A percentile compares a stretch with the other conserved stretches of the same genome.
phyloP scores from a whole-genome alignment of 2,113 vertebrate species.

The Cricetomys ansorgei region DNA sequence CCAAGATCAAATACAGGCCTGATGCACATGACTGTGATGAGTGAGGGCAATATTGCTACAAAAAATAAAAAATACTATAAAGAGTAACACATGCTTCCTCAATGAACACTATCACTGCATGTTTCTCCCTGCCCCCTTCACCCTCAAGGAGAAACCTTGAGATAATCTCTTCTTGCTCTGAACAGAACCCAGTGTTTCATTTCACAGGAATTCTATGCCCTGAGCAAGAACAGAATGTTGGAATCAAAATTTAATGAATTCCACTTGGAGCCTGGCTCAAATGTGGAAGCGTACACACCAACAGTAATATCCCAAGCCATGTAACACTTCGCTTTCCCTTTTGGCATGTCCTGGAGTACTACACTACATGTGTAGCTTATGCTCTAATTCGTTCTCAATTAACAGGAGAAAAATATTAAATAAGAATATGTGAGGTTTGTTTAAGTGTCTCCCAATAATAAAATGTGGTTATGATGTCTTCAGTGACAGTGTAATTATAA shows the following conservation, averaged over 20 bases:
- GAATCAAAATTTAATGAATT: constrained; percentile 68
- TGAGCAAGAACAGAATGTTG: constrained; percentile 74
- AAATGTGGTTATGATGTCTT: constrained; percentile 52
- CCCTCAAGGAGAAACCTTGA: constrained; percentile 35
- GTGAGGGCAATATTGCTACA: not conserved
- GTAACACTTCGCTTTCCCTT: constrained; percentile 13
- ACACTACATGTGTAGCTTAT: not conserved
- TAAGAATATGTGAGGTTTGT: constrained; percentile 33
- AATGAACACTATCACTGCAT: constrained; percentile 14
- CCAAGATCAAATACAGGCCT: constrained; percentile 3
- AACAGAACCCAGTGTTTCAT: constrained; percentile 72
- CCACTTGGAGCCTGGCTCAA: constrained; percentile 68
- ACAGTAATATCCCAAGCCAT: constrained; percentile 28
- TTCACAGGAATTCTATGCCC: constrained; percentile 74
- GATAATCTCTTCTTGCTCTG: constrained; percentile 62
- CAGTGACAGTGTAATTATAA: constrained; percentile 63
- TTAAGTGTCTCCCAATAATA: constrained; percentile 49
- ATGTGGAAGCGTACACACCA: constrained; percentile 65
- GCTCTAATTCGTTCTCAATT: constrained; percentile 16
- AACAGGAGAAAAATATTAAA: constrained; percentile 6
- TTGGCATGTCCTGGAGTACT: not conserved
- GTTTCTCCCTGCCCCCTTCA: not conserved
- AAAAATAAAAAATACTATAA: constrained; percentile 1
- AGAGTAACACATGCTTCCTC: not conserved
- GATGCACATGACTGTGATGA: not conserved